A percentile compares a stretch with the other conserved stretches of the same genome.
Evolutionary conservation across 1,140 invertebrate species (phyloP).

Genomic region (Panagrolaimus sp.): DNA sequence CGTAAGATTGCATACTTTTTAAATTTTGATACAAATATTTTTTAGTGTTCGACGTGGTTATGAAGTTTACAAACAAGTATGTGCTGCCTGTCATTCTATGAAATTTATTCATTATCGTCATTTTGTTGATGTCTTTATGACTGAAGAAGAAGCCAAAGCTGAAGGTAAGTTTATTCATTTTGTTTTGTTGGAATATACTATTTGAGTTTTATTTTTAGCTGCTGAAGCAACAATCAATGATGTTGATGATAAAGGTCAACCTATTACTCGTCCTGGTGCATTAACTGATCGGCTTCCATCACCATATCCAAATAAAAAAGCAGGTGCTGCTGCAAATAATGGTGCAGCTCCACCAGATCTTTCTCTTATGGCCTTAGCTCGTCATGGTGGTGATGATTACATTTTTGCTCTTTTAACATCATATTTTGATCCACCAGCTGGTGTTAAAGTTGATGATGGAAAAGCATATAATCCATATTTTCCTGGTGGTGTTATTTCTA

Average conservation of each 20-base stretch:
- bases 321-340: conserved; percentile 86
- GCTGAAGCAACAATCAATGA: conserved; percentile 85
- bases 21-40: conserved; percentile 3
- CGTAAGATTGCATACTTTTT: conserved; percentile 61
- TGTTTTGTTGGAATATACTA: conserved; percentile 60
- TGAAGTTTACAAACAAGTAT: conserved; percentile 95
- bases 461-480: conserved; percentile 98
- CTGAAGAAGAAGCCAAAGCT: conserved; percentile 85
- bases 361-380: conserved; percentile 76
- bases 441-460: conserved; percentile 70
- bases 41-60: conserved; percentile 83
- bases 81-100: conserved; percentile 94
- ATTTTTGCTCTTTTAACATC: conserved; percentile 90
- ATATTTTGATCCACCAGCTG: conserved; percentile 89
- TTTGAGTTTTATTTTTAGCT: conserved; percentile 65
- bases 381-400: conserved; percentile 84
- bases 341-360: conserved; percentile 94
- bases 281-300: conserved; percentile 70
- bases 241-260: conserved; percentile 82
- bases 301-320: conserved; percentile 90
- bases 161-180: neutral
- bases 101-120: conserved; percentile 84
- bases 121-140: conserved; percentile 80
- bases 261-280: conserved; percentile 87
- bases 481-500: conserved; percentile 87